Evolutionary conservation across 2,113 vertebrate species (phyloP), one percentile per base, ranked within the genome.

Genomic region (Anthoscopus minutus): DNA sequence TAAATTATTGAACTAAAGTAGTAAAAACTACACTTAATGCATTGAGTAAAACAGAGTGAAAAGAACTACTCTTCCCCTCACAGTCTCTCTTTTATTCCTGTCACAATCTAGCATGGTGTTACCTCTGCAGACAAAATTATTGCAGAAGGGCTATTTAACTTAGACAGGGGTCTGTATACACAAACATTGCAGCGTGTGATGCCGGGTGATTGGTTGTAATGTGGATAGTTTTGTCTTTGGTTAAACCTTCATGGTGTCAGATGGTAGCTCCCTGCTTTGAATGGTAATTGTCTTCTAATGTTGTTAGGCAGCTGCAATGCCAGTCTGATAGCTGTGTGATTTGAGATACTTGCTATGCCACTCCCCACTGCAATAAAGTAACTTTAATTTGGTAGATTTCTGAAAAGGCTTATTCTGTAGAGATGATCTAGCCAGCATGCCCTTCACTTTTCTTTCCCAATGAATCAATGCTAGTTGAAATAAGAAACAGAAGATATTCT

Each of bases 121-220:
- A 30, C 35, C 37, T 35, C 15, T n/a, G 47, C 5, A 44, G n/a
- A n/a, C 38, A 73, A 54, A 81, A 69, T 47, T 40, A 57, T 4
- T 61, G 23, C 53, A 61, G 61, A 62, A 86, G 58, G n/a, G 47
- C 45, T 86, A 2, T 86, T 94, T 93, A 77, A 62, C 54, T 48
- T 48, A 35, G 53, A 5, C 6, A 38, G 38, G 50, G 38, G 9
- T 35, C 38, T 73, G 35, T 42, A 19, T 71, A 50, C 0, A 3
- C 54, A 77, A 38, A 57, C 27, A 22, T 30, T 0, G 0, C 58
- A 66, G 62, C 0, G 1, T 57, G 57, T 11, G 50, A 57, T 73
- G 54, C 37, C 30, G 45, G 13, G 30, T 2, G 8, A 70, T 61
- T 28, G 2, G 0, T 8, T 47, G 42, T 62, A 81, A 50, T 0